phyloP scores from a whole-genome alignment of 2,797 vertebrate genomes.

The Oryzias dopingdopingensis region DNA sequence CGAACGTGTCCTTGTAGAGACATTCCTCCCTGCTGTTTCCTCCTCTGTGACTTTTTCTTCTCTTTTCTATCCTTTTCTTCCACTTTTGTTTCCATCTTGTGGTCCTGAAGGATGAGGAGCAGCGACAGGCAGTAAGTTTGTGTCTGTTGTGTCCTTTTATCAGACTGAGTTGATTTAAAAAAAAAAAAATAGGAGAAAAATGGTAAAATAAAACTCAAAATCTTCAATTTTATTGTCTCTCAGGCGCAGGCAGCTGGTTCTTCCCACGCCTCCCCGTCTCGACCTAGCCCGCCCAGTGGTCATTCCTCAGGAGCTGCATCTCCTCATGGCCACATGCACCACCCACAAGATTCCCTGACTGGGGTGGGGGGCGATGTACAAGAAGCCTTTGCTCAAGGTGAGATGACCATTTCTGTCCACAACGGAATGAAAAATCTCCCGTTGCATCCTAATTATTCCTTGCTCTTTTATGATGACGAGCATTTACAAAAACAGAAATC shows the following conservation, averaged over 20 bases:
- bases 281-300: constrained; percentile 79
- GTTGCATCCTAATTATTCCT: no score
- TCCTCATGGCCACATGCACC: constrained; percentile 70
- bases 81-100: constrained; percentile 63
- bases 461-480: no score
- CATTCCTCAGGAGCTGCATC: constrained; percentile 83
- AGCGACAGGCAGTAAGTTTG: constrained; percentile 96
- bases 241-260: constrained; percentile 89
- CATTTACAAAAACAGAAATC: no score
- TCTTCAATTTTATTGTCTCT: constrained; percentile 12
- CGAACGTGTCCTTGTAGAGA: constrained; percentile 21
- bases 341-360: constrained; percentile 81
- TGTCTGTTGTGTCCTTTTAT: constrained; percentile 6
- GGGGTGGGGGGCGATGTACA: constrained; percentile 87
- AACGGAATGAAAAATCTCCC: no score
- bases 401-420: background rate
- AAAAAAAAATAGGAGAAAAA: no score
- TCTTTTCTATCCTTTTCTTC: constrained; percentile 36
- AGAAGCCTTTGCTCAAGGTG: constrained; percentile 90
- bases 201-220: no score
- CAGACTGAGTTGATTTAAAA: no score
- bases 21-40: constrained; percentile 25
- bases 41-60: constrained; percentile 29
- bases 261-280: constrained; percentile 83
- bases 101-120: constrained; percentile 89